Percentiles rank a stretch among this genome's conserved stretches.
These are phyloP conservation scores for Pseudomyrmex sp. DNA, from an alignment of 1,140 invertebrate genomes.

Conservation along the genomic window DNA sequence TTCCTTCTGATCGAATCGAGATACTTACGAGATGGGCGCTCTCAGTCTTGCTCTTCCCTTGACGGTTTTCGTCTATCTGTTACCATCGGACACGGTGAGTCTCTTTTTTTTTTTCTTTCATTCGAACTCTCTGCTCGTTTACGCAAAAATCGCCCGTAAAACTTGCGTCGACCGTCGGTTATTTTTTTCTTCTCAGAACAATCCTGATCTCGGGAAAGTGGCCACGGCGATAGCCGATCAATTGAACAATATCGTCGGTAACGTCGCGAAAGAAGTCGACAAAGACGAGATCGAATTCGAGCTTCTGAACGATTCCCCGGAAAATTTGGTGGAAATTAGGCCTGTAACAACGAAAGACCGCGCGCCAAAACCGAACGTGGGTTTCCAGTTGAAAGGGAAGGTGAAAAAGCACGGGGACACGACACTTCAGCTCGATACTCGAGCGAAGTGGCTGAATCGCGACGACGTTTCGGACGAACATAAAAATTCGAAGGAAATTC, in stretches of 20 bases:
- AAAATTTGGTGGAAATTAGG: not conserved
- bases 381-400: not conserved
- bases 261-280: not conserved
- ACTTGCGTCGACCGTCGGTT: not conserved
- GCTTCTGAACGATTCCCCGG: too few relatives aligned
- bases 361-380: not conserved
- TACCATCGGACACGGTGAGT: conserved; percentile 14
- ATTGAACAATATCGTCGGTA: not conserved
- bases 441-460: not conserved
- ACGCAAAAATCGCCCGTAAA: too few relatives aligned
- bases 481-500: conserved; percentile 1
- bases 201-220: conserved; percentile 1
- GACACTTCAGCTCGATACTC: conserved; percentile 1
- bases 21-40: conserved; percentile 12
- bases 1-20: conserved; percentile 8
- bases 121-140: not conserved
- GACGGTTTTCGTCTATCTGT: conserved; percentile 5
- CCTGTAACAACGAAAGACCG: not conserved
- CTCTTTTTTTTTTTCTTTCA: not conserved
- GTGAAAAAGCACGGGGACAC: not conserved
- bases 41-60: conserved; percentile 20
- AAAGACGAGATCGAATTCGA: not conserved
- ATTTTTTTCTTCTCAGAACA: not conserved
- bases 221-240: not conserved
- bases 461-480: not conserved